These are phyloP conservation scores for Platerodrilus igneus DNA, from an alignment of 2,888 invertebrate species.

Conservation along the genomic window DNA sequence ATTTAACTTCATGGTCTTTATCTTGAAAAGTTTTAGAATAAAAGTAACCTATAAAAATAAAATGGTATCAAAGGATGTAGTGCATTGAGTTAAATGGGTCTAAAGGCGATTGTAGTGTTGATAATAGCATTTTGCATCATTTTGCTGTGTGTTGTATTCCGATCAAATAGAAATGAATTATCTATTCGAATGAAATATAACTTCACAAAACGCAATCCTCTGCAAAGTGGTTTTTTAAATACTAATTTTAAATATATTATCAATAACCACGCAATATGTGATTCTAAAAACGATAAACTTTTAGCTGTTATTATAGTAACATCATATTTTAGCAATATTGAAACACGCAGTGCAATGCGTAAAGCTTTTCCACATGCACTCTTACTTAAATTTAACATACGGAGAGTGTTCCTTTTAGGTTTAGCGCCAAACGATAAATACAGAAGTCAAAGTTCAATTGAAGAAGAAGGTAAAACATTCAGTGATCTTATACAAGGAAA, in stretches of 20 bases:
- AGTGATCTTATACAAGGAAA: slow-evolving; percentile 72
- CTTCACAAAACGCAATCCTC: too few relatives aligned
- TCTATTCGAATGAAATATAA: too few relatives aligned
- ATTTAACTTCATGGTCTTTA: too few relatives aligned
- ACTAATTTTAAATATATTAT: slow-evolving; percentile 36
- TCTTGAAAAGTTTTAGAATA: too few relatives aligned
- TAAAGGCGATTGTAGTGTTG: too few relatives aligned
- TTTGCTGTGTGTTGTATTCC: too few relatives aligned
- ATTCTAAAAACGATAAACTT: slow-evolving; percentile 21
- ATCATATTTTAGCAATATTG: slow-evolving; percentile 70
- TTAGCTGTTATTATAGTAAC: slow-evolving; percentile 60
- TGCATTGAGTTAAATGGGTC: too few relatives aligned
- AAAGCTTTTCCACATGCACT: slow-evolving; percentile 58
- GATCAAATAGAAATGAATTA: too few relatives aligned
- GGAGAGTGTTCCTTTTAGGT: slow-evolving; percentile 67
- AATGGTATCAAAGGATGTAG: too few relatives aligned
- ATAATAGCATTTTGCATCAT: too few relatives aligned
- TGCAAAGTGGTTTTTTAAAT: too few relatives aligned
- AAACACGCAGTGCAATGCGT: slow-evolving; percentile 65
- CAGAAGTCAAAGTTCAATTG: slow-evolving; percentile 54
- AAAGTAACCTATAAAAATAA: too few relatives aligned
- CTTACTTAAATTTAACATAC: slow-evolving; percentile 55
- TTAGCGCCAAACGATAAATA: slow-evolving; percentile 52
- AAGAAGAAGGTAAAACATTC: slow-evolving; percentile 59
- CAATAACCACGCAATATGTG: slow-evolving; percentile 32